Base-by-base conservation (phyloP, 2,797 vertebrate species). In the Channallabes apus region DNA sequence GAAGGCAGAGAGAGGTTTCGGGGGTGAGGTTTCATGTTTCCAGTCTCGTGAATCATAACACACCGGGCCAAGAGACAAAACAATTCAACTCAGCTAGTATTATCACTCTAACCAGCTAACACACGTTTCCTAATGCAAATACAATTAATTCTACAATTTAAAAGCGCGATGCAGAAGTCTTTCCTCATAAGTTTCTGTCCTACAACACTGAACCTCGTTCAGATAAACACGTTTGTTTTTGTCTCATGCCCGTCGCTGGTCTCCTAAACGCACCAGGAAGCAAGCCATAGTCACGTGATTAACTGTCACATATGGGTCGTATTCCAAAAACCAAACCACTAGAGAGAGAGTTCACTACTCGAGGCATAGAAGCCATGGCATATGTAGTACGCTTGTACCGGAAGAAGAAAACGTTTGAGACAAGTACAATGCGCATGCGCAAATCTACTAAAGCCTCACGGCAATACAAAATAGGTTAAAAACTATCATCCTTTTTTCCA, bases 21-120 rank as follows among this genome's bases (percentile, higher is more conserved):
- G 27, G 61, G 35, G 75, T 82, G 65, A 77, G 87, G 91, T 58
- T 84, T 89, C 95, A 94, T 95, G 87, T 91, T 94, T 89, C 41
- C 82, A 35, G 86, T 69, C 11, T 12, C 11, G 0, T 83, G 6
- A 90, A 87, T 90, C 91, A 89, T 86, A 85, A 83, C 86, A 87
- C 68, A 59, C 2, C 80, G 73, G 65, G 82, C 65, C 58, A 51
- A 69, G 18, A 20, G 0, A 76, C 61, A 41, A 35, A 2, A 22
- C 58, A 59, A 73, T 24, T 75, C 4, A 38, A 67, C 41, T n/a
- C 18, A 61, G 5, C 51, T 75, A 15, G 2, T 11, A 54, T 32
- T 32, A 22, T 1, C 62, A 29, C 38, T 12, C n/a, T 61, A 65
- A 51, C 38, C 17, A 59, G 20, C 54, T 35, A 35, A 77, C 75